These are phyloP conservation scores for Cuculus canorus DNA, from an alignment of 2,797 vertebrate genomes.

Conservation along the genomic window DNA sequence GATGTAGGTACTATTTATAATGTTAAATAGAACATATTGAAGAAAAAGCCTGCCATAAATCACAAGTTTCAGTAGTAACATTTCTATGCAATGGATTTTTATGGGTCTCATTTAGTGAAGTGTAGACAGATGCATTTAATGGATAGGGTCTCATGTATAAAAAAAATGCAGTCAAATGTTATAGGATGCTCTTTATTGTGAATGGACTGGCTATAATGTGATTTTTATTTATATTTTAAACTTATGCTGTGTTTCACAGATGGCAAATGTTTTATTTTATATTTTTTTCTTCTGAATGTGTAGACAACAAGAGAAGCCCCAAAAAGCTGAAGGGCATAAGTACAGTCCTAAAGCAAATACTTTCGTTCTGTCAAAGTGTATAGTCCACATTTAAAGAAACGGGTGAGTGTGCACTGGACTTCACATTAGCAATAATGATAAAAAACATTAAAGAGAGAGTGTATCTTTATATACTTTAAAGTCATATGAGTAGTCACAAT, in stretches of 20 bases:
- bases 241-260: background rate
- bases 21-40: background rate
- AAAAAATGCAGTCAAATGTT: background rate
- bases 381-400: background rate
- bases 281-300: background rate
- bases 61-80: background rate
- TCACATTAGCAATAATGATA: background rate
- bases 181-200: background rate
- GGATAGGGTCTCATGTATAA: background rate
- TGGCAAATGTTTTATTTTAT: background rate
- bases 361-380: background rate
- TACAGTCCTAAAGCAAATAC: background rate
- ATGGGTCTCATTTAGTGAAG: background rate
- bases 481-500: background rate
- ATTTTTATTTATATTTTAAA: background rate
- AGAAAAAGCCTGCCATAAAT: background rate
- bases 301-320: background rate
- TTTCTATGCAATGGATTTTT: background rate
- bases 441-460: background rate
- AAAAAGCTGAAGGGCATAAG: background rate
- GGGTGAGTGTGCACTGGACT: background rate
- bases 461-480: background rate
- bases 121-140: background rate
- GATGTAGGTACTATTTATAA: background rate
- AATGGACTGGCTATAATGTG: background rate